These are phyloP conservation scores for Orthonevra nobilis DNA, from an alignment of 2,888 invertebrate genomes.

Conservation along the genomic window DNA sequence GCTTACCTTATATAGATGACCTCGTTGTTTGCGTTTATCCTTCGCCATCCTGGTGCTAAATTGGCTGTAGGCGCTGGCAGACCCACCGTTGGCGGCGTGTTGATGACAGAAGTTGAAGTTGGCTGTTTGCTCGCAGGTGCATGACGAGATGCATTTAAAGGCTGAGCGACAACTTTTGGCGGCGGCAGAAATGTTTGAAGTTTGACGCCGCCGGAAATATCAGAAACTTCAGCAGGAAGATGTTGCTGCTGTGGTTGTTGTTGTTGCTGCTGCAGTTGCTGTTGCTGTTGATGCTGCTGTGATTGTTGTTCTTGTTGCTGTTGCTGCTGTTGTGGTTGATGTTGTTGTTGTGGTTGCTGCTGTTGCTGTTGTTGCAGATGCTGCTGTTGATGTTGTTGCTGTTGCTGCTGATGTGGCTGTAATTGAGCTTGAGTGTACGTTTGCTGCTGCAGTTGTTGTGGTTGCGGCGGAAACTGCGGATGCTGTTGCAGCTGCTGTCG, in stretches of 20 bases:
- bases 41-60: constrained; percentile 90
- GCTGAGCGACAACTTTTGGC: constrained; percentile 68
- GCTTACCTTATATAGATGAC: constrained; percentile 89
- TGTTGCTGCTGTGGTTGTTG: constrained; percentile 70
- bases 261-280: constrained; percentile 65
- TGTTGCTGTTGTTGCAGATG: constrained; percentile 71
- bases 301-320: constrained; percentile 67
- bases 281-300: constrained; percentile 69
- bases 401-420: constrained; percentile 63
- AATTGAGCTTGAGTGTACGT: constrained; percentile 69
- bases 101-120: constrained; percentile 47
- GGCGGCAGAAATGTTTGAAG: constrained; percentile 70
- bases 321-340: constrained; percentile 66
- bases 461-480: constrained; percentile 33
- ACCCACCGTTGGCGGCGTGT: constrained; percentile 42
- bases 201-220: constrained; percentile 71
- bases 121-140: constrained; percentile 44
- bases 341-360: constrained; percentile 62
- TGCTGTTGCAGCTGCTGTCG: constrained; percentile 72
- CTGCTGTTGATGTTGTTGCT: constrained; percentile 68
- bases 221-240: constrained; percentile 61
- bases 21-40: constrained; percentile 86
- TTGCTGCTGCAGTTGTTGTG: constrained; percentile 52
- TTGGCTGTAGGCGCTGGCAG: constrained; percentile 75
- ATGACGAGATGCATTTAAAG: constrained; percentile 74